phyloP scores from a whole-genome alignment of 2,888 invertebrate species.

The Drosophila cracens region DNA sequence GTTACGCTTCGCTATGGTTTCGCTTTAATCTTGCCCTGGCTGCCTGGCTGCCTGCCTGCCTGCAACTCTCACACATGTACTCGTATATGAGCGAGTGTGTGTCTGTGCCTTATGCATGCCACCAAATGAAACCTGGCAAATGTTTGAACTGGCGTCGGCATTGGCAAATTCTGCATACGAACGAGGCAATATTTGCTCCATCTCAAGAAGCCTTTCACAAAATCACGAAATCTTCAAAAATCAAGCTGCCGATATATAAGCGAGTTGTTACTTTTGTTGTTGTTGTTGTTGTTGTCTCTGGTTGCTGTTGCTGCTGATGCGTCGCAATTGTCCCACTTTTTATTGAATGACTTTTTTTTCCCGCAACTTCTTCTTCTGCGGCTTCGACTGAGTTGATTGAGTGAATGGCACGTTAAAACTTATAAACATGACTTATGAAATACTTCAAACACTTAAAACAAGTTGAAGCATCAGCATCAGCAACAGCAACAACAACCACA shows the following conservation, averaged over 20 bases:
- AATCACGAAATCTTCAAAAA: conserved; percentile 78
- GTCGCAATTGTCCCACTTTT: conserved; percentile 79
- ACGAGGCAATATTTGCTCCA: conserved; percentile 57
- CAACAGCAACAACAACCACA: conserved; percentile 38
- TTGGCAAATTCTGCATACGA: conserved; percentile 75
- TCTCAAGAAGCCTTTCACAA: conserved; percentile 78
- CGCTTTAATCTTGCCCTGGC: conserved; percentile 71
- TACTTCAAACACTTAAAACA: conserved; percentile 67
- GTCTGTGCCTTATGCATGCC: conserved; percentile 38
- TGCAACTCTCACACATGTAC: conserved; percentile 45
- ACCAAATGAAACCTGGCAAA: conserved; percentile 63
- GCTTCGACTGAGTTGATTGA: conserved; percentile 64
- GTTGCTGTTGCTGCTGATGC: conserved; percentile 44
- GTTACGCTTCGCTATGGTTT: conserved; percentile 80
- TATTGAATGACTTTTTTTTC: conserved; percentile 76
- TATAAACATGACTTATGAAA: conserved; percentile 80
- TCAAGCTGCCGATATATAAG: conserved; percentile 72
- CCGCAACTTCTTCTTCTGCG: conserved; percentile 15
- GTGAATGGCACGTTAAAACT: conserved; percentile 79
- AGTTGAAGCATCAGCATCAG: conserved; percentile 48
- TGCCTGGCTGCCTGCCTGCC: conserved; percentile 35
- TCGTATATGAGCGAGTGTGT: conserved; percentile 9
- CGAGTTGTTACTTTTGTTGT: conserved; percentile 46
- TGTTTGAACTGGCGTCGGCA: conserved; percentile 61
- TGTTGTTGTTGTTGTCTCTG: conserved; percentile 16